Percentiles rank a stretch among this genome's conserved stretches.
Evolutionary conservation across 2,797 vertebrate species (phyloP).

Genomic region (Todus mexicanus): DNA sequence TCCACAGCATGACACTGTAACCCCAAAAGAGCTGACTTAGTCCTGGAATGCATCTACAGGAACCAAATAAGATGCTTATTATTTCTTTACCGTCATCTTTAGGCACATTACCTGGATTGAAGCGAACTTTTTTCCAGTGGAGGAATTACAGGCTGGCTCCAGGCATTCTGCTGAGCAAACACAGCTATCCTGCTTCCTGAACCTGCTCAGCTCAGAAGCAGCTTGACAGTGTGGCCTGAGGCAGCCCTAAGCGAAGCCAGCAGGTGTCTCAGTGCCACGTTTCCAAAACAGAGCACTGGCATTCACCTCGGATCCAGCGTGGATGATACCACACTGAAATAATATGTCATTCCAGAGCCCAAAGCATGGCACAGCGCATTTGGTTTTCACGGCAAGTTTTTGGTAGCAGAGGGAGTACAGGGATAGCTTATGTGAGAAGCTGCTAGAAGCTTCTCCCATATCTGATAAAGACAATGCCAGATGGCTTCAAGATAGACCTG

Average conservation of each 20-base stretch:
- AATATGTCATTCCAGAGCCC: neutral
- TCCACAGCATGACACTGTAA: neutral
- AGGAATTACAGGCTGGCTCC: neutral
- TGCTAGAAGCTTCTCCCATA: neutral
- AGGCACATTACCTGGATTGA: neutral
- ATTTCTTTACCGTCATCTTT: fast-evolving
- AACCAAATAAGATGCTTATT: neutral
- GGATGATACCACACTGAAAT: neutral
- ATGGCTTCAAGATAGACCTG: fast-evolving
- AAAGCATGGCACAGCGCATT: neutral
- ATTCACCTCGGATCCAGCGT: neutral
- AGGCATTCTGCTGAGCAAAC: neutral
- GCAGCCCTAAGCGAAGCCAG: neutral
- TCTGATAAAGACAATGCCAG: neutral
- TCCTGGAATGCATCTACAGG: neutral
- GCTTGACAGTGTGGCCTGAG: neutral
- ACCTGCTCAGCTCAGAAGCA: neutral
- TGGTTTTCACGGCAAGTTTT: neutral
- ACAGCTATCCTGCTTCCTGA: neutral
- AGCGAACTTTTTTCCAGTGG: neutral
- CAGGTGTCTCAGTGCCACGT: fast-evolving
- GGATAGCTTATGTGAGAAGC: neutral
- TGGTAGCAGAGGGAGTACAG: neutral
- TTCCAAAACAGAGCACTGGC: neutral
- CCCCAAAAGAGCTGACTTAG: neutral